Conservation (phyloP, 2,113 vertebrate genomes). For the Sapajus apella region DNA sequence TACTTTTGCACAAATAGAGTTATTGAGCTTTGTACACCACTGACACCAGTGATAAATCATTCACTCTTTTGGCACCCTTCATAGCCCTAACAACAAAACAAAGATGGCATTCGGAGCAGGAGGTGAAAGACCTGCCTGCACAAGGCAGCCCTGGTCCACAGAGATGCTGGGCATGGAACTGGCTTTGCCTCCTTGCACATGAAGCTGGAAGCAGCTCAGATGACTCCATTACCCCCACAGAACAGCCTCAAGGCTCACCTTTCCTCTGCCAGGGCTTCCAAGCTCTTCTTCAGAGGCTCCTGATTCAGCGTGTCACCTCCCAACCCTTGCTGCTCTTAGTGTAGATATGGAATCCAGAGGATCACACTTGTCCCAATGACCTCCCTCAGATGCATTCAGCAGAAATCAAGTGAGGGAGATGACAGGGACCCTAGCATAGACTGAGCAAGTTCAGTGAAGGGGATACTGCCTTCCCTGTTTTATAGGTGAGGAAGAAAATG, state of each 20-base stretch:
- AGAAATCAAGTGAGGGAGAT: background rate
- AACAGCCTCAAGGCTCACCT: background rate
- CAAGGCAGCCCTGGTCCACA: background rate
- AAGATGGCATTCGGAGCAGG: background rate
- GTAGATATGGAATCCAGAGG: background rate
- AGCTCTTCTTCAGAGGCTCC: constrained; percentile 3
- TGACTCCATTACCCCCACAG: background rate
- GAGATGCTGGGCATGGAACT: background rate
- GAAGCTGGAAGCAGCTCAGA: background rate
- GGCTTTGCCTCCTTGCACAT: background rate
- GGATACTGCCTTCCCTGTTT: background rate
- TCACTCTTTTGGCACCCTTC: constrained; percentile 44
- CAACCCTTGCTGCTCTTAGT: background rate
- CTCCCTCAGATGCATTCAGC: background rate
- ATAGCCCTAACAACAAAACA: constrained; percentile 19
- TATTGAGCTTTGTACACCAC: constrained; percentile 14
- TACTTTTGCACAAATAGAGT: constrained; percentile 16
- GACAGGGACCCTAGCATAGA: background rate
- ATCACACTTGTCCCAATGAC: background rate
- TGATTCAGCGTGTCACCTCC: background rate
- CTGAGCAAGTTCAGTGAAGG: background rate
- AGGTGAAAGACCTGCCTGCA: background rate
- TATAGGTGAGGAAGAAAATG: background rate
- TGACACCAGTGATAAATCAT: constrained; percentile 28
- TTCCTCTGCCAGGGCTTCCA: background rate